Base-by-base conservation (phyloP, 2,113 vertebrate genomes). In the Catharus minimus region DNA sequence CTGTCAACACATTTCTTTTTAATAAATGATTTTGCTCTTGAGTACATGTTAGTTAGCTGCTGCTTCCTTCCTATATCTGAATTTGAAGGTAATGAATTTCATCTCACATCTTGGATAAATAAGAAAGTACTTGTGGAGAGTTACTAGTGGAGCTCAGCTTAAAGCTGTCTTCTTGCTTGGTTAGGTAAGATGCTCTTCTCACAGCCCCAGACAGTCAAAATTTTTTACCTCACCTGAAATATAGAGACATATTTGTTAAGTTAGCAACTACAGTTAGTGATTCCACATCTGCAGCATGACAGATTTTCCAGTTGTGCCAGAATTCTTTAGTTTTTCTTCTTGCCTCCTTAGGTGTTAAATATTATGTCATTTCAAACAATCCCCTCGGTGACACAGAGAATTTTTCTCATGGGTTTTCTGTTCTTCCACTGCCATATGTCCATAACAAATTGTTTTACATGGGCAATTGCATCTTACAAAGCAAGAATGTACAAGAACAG, bases 401-500 rank as follows among this genome's bases (percentile, higher is more conserved):
- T 85, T 93, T 89, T 89, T 85, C 74, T 87, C 16, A 65, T 73
- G 69, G 24, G 46, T 82, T 93, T 91, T 92, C 44, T 73, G 21
- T 79, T 67, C 60, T 93, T 86, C 28, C 23, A 17, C 55, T 66
- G 60, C 80, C 88, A 93, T 88, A 94, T 92, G 81, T 88, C 80
- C 87, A 44, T 46, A 94, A 80, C 67, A 93, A 95, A 87, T 89
- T 79, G 64, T 69, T 95, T 91, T 92, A 82, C 79, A 93, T 82
- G 94, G 75, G 24, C 87, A 89, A 89, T 81, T 92, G 33, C 47
- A 58, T 85, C 58, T 80, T 89, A 91, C 50, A 87, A 91, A 89
- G 28, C 36, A 89, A 85, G 41, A 82, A 85, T 53, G 20, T 50
- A 71, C 13, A 39, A 67, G 15, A 83, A 52, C 26, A 64, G 4